Percentiles rank a stretch among this genome's conserved stretches.
Conservation (phyloP, 2,888 invertebrate genomes). For the Muscina levida region DNA sequence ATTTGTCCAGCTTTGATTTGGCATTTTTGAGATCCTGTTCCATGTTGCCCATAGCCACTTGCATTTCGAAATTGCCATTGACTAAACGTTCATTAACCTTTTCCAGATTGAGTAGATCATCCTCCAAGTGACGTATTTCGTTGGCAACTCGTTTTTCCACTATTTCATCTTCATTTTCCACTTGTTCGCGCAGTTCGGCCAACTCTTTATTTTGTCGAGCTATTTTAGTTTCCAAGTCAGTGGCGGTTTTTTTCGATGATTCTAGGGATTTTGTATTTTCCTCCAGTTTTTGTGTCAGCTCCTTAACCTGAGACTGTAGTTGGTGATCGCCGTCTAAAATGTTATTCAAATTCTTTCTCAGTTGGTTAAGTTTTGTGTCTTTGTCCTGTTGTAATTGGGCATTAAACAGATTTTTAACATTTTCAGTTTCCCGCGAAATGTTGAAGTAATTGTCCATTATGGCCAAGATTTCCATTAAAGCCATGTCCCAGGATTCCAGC, state of each 20-base stretch:
- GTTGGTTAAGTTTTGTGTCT: conserved; percentile 43
- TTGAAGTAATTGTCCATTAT: conserved; percentile 64
- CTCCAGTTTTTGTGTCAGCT: conserved; percentile 48
- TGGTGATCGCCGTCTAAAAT: conserved; percentile 43
- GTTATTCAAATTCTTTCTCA: conserved; percentile 57
- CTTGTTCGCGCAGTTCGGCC: conserved; percentile 61
- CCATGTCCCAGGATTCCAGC: conserved; percentile 52
- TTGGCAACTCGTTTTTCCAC: conserved; percentile 58
- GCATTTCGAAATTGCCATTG: conserved; percentile 63
- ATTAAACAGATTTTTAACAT: conserved; percentile 49
- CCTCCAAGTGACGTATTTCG: conserved; percentile 67
- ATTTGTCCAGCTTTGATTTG: conserved; percentile 21
- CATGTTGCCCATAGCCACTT: conserved; percentile 45
- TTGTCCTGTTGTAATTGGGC: conserved; percentile 31
- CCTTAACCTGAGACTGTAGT: conserved; percentile 51
- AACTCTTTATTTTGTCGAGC: conserved; percentile 51
- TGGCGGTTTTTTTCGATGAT: conserved; percentile 48
- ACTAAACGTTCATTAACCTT: conserved; percentile 66
- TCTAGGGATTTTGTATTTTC: conserved; percentile 28
- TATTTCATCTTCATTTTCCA: conserved; percentile 58
- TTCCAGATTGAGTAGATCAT: conserved; percentile 66
- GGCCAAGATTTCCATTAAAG: conserved; percentile 56
- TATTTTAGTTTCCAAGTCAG: conserved; percentile 54
- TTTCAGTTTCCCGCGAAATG: conserved; percentile 30
- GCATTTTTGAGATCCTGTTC: conserved; percentile 50